Evolutionary conservation across 2,888 invertebrate species (phyloP).

Genomic region (Trachelus troglodyta): DNA sequence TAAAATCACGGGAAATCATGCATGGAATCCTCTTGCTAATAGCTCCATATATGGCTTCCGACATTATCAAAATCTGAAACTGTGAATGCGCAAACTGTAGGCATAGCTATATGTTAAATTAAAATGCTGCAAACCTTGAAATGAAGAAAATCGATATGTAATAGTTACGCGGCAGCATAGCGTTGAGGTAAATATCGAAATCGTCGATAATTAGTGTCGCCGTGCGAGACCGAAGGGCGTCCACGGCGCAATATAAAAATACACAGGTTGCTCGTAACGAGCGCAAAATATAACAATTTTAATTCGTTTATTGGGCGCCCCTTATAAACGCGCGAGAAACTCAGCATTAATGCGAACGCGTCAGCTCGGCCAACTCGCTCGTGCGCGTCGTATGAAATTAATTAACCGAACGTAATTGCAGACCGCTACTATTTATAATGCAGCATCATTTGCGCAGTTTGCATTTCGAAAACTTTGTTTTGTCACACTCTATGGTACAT

Average conservation of each 20-base stretch:
- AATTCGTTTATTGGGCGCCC: not conserved
- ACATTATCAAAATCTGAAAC: not conserved
- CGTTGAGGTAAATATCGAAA: not conserved
- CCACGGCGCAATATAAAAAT: not conserved
- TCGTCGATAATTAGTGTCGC: not conserved
- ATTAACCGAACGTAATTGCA: not conserved
- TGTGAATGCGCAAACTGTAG: not conserved
- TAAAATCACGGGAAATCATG: not conserved
- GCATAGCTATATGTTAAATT: not conserved
- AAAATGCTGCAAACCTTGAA: not conserved
- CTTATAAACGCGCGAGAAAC: not conserved
- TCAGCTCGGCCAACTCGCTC: not conserved
- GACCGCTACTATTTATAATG: not conserved
- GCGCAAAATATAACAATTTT: not conserved
- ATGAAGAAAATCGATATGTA: not conserved
- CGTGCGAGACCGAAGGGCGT: not conserved
- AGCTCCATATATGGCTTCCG: not conserved
- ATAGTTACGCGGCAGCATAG: not conserved
- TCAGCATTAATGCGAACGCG: not conserved
- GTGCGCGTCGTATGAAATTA: not conserved
- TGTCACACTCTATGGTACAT: not conserved
- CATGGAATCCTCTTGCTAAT: not conserved
- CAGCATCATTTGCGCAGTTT: not conserved
- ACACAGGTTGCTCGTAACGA: not conserved
- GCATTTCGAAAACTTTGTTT: not conserved